These are phyloP conservation scores for Panagrolaimus sp. DNA, from an alignment of 1,140 invertebrate genomes.

Conservation along the genomic window DNA sequence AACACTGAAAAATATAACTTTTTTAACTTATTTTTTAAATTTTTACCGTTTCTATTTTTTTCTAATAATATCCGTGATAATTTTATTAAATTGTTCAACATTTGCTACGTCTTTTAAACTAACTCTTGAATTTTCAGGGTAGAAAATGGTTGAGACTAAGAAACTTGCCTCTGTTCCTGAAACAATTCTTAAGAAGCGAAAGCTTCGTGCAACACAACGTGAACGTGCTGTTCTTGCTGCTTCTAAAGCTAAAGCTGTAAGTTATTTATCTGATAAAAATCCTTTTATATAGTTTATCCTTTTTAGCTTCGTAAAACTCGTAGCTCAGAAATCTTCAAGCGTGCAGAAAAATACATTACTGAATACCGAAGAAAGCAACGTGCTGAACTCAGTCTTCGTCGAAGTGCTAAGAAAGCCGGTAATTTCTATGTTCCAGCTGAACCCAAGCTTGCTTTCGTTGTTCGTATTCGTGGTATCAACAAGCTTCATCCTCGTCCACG, in stretches of 20 bases:
- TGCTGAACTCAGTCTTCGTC: slow-evolving; percentile 72
- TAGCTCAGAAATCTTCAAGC: slow-evolving; percentile 70
- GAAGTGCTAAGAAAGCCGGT: slow-evolving; percentile 79
- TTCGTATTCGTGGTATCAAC: slow-evolving; percentile 75
- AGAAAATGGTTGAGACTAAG: slow-evolving; percentile 34
- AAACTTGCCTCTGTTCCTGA: slow-evolving; percentile 83
- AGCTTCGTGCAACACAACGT: slow-evolving; percentile 72
- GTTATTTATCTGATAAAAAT: slow-evolving; percentile 2
- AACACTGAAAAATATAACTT: no score
- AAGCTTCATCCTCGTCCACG: slow-evolving; percentile 82
- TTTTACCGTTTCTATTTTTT: no score
- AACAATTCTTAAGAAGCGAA: slow-evolving; percentile 85
- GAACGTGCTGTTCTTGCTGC: slow-evolving; percentile 66
- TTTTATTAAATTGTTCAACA: no score
- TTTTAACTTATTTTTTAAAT: no score
- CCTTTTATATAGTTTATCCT: background rate
- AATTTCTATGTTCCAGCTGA: slow-evolving; percentile 95
- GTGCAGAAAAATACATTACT: slow-evolving; percentile 88
- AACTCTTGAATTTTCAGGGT: no score
- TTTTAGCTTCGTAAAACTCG: slow-evolving; percentile 54
- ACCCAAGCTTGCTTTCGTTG: slow-evolving; percentile 69
- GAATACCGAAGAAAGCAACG: slow-evolving; percentile 80
- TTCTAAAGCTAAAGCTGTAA: slow-evolving; percentile 58
- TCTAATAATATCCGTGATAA: no score
- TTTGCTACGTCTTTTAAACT: no score